phyloP scores from a whole-genome alignment of 2,797 vertebrate species.

The Lepilemur ruficaudatus region DNA sequence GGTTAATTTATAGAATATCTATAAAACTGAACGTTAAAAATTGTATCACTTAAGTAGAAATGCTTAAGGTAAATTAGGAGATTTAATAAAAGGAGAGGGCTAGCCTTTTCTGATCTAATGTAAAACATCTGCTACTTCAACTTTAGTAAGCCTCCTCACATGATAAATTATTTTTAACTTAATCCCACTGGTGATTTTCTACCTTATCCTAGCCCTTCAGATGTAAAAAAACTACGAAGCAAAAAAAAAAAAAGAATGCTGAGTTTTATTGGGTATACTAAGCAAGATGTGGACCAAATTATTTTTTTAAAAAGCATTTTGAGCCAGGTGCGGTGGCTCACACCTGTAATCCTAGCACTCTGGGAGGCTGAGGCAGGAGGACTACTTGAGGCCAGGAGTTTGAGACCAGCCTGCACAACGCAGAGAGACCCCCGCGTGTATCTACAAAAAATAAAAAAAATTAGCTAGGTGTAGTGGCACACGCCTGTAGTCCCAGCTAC shows the following conservation, averaged over 20 bases:
- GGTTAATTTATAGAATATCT: slow-evolving; percentile 22
- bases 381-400: not conserved
- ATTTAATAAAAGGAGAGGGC: not conserved
- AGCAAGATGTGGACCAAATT: not conserved
- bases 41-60: not conserved
- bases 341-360: not conserved
- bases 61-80: not conserved
- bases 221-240: slow-evolving; percentile 17
- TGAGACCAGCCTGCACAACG: not conserved
- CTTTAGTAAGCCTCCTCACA: not conserved
- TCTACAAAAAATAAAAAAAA: not conserved
- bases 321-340: not conserved
- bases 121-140: slow-evolving; percentile 40
- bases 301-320: not conserved
- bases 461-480: not conserved
- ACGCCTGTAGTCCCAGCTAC: not conserved
- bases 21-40: slow-evolving; percentile 54
- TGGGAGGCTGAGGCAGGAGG: not conserved
- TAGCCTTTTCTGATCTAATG: slow-evolving; percentile 31
- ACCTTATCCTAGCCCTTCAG: not conserved
- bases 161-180: not conserved
- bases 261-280: slow-evolving; percentile 14
- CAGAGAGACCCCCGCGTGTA: not conserved
- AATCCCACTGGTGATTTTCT: not conserved
- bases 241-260: not conserved